Base-by-base conservation (phyloP, 2,888 invertebrate species). In the Protodeltote pygarga region DNA sequence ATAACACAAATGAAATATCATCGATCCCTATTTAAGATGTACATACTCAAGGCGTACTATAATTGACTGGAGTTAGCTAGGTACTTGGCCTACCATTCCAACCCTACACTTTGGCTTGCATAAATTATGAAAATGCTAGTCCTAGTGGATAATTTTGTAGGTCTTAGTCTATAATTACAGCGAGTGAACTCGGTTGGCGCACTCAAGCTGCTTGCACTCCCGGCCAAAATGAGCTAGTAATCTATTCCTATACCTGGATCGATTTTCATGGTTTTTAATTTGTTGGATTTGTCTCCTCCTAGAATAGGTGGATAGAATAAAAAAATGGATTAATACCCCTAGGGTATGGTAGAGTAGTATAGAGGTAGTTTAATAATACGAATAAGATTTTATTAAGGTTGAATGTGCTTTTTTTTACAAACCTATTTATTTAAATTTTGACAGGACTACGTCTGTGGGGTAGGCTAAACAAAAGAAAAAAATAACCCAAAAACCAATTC, bases 101-200 rank as follows among this genome's bases (percentile, higher is more conserved):
- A 75, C 77, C 77, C 77, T 73, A 73, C 76, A 81, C 75, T 80
- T 78, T 73, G 65, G 55, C 65, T 65, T 75, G 76, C 77, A 85
- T 85, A 81, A 77, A 77, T 83, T 76, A 83, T 79, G 72, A 72
- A 75, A 78, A 77, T 71, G 47, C 71, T 68, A 74, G 73, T 65
- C 60, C 70, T 64, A 67, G 65, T 71, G 76, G 71, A 75, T 81
- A 75, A 80, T 81, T 79, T 76, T 52, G 74, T 74, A 70, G 71
- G 65, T 70, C 65, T 75, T 69, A 66, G 69, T 69, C 76, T 83
- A 77, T 80, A 82, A 85, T 85, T 85, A 83, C 69, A 46, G 55
- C 54, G 58, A 55, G 67, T 65, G 57, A 52, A 59, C 51, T 67
- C 49, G 64, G 51, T 44, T 34, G 52, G 54, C 57, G 58, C 61